Percentiles rank a stretch among this genome's conserved stretches.
Evolutionary conservation across 35 echinoderm and acorn worm genomes (phyloP).

Genomic region (Apostichopus parvimensis): DNA sequence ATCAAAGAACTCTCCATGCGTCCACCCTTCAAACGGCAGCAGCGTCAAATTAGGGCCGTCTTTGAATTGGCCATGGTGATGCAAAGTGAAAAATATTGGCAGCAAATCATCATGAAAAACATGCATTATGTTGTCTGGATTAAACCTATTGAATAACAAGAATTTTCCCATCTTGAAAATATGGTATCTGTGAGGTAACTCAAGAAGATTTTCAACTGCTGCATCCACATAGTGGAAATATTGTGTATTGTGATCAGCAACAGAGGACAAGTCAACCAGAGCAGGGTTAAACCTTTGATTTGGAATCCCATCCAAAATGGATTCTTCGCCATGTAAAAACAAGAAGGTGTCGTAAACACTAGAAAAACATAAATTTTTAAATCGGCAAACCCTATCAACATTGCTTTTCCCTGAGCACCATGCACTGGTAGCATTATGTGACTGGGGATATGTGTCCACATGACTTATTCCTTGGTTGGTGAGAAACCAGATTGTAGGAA

Average conservation of each 20-base stretch:
- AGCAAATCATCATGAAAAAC: slow-evolving; percentile 95
- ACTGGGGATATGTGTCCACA: background rate
- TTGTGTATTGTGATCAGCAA: slow-evolving; percentile 93
- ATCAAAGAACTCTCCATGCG: slow-evolving; percentile 65
- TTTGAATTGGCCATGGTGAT: slow-evolving; percentile 31
- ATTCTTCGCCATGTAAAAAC: slow-evolving; percentile 68
- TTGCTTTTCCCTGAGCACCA: slow-evolving; percentile 84
- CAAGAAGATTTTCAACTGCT: slow-evolving; percentile 8
- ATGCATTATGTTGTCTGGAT: slow-evolving; percentile 91
- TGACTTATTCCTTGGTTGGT: background rate
- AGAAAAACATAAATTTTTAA: slow-evolving; percentile 87
- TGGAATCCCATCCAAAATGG: slow-evolving; percentile 70
- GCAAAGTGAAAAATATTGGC: slow-evolving; percentile 75
- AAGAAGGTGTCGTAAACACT: slow-evolving; percentile 65
- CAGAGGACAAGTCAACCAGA: slow-evolving; percentile 82
- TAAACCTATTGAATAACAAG: slow-evolving; percentile 91
- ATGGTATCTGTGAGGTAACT: slow-evolving; percentile 29
- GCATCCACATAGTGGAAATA: slow-evolving; percentile 87
- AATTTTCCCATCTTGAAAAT: slow-evolving; percentile 55
- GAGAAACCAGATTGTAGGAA: slow-evolving; percentile 14
- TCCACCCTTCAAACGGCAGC: slow-evolving; percentile 70
- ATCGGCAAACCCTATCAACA: slow-evolving; percentile 73
- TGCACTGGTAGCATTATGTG: slow-evolving; percentile 28
- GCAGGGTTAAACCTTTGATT: slow-evolving; percentile 73
- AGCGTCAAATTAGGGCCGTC: slow-evolving; percentile 43